Percentiles rank a stretch among this genome's conserved stretches.
These are phyloP conservation scores for Monochamus saltuarius DNA, from an alignment of 1,140 invertebrate genomes.

Conservation along the genomic window DNA sequence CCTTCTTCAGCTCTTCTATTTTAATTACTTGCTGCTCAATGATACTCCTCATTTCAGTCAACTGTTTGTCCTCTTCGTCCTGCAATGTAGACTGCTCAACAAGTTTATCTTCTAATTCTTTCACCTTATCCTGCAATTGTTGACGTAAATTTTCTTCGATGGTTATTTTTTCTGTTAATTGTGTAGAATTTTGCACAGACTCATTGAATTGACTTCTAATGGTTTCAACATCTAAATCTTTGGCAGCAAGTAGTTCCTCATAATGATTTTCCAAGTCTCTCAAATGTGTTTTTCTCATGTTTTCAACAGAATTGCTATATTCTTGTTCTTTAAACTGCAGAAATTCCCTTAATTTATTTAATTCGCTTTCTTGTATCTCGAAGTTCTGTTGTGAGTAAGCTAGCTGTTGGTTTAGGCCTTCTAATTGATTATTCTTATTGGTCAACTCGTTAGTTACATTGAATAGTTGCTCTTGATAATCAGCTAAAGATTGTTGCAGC, in stretches of 20 bases:
- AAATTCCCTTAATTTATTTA: conserved; percentile 21
- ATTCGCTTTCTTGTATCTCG: conserved; percentile 24
- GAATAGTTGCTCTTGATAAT: conserved; percentile 21
- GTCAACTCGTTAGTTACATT: conserved; percentile 16
- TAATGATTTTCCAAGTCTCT: conserved; percentile 34
- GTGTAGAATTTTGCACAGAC: conserved; percentile 19
- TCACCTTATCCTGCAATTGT: conserved; percentile 15
- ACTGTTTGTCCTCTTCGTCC: conserved; percentile 58
- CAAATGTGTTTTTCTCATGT: conserved; percentile 28
- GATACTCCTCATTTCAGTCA: conserved; percentile 56
- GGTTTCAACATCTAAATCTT: conserved; percentile 34
- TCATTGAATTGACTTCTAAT: conserved; percentile 26
- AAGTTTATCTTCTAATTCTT: conserved; percentile 45
- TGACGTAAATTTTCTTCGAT: conserved; percentile 20
- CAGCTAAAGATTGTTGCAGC: conserved; percentile 14
- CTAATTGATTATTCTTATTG: conserved; percentile 23
- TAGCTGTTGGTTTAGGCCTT: conserved; percentile 27
- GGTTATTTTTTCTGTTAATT: conserved; percentile 24
- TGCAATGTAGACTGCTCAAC: conserved; percentile 56
- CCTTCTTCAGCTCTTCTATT: conserved; percentile 65
- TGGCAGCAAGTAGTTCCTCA: conserved; percentile 34
- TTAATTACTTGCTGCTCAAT: conserved; percentile 68
- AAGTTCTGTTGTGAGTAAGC: conserved; percentile 26
- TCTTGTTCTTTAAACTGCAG: conserved; percentile 33
- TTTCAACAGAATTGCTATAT: conserved; percentile 25